Evolutionary conservation across 2,797 vertebrate species (phyloP).

Genomic region (Malacoraja senta): DNA sequence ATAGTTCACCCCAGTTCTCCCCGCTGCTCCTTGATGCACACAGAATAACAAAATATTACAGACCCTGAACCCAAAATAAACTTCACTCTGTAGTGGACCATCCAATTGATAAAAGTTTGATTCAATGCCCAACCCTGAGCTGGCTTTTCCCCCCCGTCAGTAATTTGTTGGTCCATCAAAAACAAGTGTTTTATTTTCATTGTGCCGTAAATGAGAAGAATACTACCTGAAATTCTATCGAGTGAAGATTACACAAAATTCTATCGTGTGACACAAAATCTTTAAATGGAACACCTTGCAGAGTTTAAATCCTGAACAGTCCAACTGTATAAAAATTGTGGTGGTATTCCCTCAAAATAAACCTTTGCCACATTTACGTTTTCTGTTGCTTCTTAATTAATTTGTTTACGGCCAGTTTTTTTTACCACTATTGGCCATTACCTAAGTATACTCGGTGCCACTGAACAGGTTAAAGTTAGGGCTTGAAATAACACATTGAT

Average conservation of each 20-base stretch:
- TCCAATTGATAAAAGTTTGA: not conserved
- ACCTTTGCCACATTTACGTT: not conserved
- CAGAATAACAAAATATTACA: not conserved
- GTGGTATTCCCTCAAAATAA: not conserved
- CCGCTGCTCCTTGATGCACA: not conserved
- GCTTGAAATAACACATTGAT: not conserved
- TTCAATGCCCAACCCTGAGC: not conserved
- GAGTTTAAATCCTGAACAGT: too few species aligned
- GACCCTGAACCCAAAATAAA: not conserved
- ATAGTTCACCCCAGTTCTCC: not conserved
- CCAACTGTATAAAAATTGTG: not conserved
- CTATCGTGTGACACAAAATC: not conserved
- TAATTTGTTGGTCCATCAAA: not conserved
- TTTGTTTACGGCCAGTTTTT: too few species aligned
- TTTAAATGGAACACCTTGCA: not conserved
- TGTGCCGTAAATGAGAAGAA: too few species aligned
- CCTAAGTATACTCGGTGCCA: too few species aligned
- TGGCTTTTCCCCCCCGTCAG: not conserved
- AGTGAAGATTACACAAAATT: not conserved
- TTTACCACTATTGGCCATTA: too few species aligned
- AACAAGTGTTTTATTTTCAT: not conserved
- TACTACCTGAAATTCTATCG: not conserved
- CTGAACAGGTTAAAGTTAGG: not conserved
- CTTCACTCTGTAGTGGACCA: not conserved
- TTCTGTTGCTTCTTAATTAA: not conserved